Evolutionary conservation across 2,113 vertebrate species (phyloP).

Genomic region (Erythrolamprus reginae): DNA sequence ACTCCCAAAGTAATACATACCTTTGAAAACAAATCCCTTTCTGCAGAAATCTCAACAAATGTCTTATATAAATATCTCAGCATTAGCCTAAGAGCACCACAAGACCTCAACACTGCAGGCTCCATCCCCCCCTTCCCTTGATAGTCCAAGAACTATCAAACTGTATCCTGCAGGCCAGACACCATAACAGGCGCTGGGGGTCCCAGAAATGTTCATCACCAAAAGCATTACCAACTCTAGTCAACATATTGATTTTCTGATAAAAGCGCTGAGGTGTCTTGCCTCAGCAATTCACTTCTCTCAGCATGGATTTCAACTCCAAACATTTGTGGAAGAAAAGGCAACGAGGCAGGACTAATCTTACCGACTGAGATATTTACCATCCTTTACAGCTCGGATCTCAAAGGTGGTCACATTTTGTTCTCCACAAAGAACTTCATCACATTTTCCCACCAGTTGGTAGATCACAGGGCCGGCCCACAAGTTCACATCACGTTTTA

Average conservation of each 20-base stretch:
- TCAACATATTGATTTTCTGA: neutral
- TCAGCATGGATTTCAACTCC: neutral
- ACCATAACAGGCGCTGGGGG: neutral
- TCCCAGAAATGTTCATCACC: neutral
- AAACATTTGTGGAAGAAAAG: constrained; percentile 10
- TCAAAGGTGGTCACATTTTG: neutral
- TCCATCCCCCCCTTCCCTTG: neutral
- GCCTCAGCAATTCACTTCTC: neutral
- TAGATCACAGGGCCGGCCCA: neutral
- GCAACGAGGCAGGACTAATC: constrained; percentile 8
- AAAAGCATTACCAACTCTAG: neutral
- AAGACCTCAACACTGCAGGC: neutral
- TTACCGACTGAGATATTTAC: neutral
- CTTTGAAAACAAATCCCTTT: neutral
- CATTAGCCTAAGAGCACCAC: neutral
- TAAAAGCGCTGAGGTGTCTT: neutral
- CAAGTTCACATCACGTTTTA: neutral
- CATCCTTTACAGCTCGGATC: neutral
- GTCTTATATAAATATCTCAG: neutral
- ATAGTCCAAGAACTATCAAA: neutral
- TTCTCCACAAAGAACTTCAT: neutral
- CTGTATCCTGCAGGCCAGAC: too few relatives aligned
- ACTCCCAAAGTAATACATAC: neutral
- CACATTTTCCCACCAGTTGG: neutral
- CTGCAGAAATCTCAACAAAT: neutral